Base-by-base conservation (phyloP, 2,797 vertebrate genomes). In the Cynodonichthys magdalenae region DNA sequence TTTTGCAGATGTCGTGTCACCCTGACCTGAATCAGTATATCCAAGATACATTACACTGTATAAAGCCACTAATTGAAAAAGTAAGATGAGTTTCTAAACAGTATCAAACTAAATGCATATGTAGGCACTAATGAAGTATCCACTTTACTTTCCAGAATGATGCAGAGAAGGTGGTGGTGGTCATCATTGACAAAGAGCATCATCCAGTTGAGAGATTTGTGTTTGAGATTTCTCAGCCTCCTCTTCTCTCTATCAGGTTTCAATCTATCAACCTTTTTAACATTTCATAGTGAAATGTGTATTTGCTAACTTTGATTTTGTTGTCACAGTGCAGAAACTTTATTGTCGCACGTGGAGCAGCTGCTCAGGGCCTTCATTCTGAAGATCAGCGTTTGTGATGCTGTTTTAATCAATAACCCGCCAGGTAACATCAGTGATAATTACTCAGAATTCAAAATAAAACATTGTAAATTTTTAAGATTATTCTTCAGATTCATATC, bases 121-220 rank as follows among this genome's bases (percentile, higher is more conserved):
- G 4, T 18, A 18, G n/a, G 11, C 17, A 12, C n/a, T 48, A 1
- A 51, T 70, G 11, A 71, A 31, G 1, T 2, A 36, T 74, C 0
- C 0, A 6, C 1, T 74, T 58, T 65, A 3, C 12, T 39, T 66
- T 29, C 27, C 69, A 99, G 97, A 99, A 99, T 1, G 96, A 98
- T 17, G 98, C 97, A 74, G 98, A 99, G 87, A 98, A 98, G 66
- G 96, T 99, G 3, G 96, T 97, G 3, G 95, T 99, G 53, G 96
- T 99, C 42, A 99, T 99, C 81, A 94, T 99, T 94, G 96, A 99
- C 84, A 99, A 98, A 92, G 97, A 98, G 84, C 97, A 98, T 86
- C 96, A 95, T 81, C 96, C 97, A 5, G 97, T 99, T 63, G 97
- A 99, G 89, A 95, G 96, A 93, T 99, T 99, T 66, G 97, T 99